These are phyloP conservation scores for Frankliniella fusca DNA, from an alignment of 2,888 invertebrate genomes.

Conservation along the genomic window DNA sequence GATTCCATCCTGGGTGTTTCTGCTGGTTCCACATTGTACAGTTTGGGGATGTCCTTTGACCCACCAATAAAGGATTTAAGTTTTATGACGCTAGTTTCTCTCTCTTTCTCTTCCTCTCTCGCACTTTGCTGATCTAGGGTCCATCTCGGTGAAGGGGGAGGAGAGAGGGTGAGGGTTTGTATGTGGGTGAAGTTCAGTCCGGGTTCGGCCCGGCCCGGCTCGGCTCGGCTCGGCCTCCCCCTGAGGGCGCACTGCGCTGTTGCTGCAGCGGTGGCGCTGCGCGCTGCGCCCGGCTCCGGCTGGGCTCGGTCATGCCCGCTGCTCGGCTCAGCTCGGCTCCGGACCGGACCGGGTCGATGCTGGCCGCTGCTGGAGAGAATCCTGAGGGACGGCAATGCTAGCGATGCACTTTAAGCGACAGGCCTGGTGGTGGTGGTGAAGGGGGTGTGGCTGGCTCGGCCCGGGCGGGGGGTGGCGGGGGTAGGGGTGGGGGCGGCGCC, in stretches of 20 bases:
- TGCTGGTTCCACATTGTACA: neutral
- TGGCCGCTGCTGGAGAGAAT: neutral
- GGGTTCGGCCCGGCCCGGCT: neutral
- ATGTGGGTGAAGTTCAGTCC: constrained; percentile 7
- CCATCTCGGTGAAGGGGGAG: neutral
- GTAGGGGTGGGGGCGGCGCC: neutral
- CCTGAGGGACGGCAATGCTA: too few relatives aligned
- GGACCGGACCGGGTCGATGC: neutral
- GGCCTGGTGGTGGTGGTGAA: neutral
- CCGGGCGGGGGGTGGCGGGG: neutral
- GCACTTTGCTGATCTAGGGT: too few relatives aligned
- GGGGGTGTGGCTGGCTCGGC: neutral
- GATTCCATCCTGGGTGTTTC: neutral
- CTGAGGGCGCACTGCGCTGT: too few relatives aligned
- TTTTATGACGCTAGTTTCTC: neutral
- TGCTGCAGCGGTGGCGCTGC: neutral
- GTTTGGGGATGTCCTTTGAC: neutral
- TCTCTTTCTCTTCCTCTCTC: too few relatives aligned
- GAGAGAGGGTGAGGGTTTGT: neutral
- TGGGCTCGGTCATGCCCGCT: neutral
- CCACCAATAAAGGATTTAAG: neutral
- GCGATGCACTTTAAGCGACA: too few relatives aligned
- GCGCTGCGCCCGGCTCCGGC: neutral
- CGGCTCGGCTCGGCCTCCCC: neutral
- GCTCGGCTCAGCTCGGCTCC: constrained; percentile 6